Evolutionary conservation across 2,888 invertebrate genomes (phyloP).

Genomic region (Agrypnus murinus): DNA sequence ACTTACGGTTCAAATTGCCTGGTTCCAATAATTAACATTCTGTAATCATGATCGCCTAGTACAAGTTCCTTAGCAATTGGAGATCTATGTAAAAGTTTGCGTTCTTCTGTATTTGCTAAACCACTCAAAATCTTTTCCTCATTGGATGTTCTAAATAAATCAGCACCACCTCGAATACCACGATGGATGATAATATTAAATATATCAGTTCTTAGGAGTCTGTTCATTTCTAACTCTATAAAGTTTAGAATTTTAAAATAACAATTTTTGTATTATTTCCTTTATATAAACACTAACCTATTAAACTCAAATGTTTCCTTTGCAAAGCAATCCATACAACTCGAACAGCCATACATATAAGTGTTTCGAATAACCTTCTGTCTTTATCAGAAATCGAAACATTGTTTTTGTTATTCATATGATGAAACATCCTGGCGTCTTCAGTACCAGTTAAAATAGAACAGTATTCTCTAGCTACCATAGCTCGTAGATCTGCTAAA

Average conservation of each 20-base stretch:
- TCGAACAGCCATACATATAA: slow-evolving; percentile 76
- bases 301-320: slow-evolving; percentile 75
- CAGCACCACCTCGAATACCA: slow-evolving; percentile 67
- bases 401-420: slow-evolving; percentile 75
- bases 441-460: slow-evolving; percentile 75
- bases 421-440: slow-evolving; percentile 75
- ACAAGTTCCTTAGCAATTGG: slow-evolving; percentile 77
- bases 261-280: slow-evolving; percentile 1
- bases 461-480: slow-evolving; percentile 78
- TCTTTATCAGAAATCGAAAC: slow-evolving; percentile 79
- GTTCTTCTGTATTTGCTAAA: slow-evolving; percentile 72
- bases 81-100: slow-evolving; percentile 76
- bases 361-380: slow-evolving; percentile 75
- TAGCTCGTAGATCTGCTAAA: slow-evolving; percentile 75
- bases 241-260: too few relatives aligned
- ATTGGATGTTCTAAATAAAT: slow-evolving; percentile 64
- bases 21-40: slow-evolving; percentile 75
- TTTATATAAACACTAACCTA: slow-evolving; percentile 71
- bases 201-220: slow-evolving; percentile 76
- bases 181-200: slow-evolving; percentile 76
- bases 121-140: slow-evolving; percentile 76
- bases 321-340: slow-evolving; percentile 79
- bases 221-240: slow-evolving; percentile 78
- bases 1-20: slow-evolving; percentile 64
- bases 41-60: slow-evolving; percentile 75